phyloP scores from a whole-genome alignment of 2,113 vertebrate species.

The Gavialis gangeticus region DNA sequence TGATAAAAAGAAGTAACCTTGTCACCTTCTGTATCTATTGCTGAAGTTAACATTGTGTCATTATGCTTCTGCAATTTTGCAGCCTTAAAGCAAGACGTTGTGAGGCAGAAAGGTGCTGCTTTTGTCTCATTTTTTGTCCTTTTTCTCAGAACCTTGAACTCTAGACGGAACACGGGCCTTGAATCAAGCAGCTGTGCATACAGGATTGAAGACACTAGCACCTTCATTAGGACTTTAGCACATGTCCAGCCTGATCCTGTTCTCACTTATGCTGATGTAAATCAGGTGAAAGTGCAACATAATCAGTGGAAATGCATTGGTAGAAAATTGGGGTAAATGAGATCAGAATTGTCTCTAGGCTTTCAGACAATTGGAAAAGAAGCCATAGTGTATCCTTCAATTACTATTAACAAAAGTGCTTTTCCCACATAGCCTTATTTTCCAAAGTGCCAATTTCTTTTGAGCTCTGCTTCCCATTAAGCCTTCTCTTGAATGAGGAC shows the following conservation, averaged over 20 bases:
- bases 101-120: conserved; percentile 41
- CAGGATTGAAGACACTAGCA: conserved; percentile 19
- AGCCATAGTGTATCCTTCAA: conserved; percentile 59
- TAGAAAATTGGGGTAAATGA: conserved; percentile 38
- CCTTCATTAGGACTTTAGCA: conserved; percentile 14
- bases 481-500: conserved; percentile 62
- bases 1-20: conserved; percentile 63
- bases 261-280: background rate
- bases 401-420: conserved; percentile 69
- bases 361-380: conserved; percentile 68
- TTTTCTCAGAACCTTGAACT: conserved; percentile 47
- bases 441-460: conserved; percentile 68
- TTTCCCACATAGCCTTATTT: conserved; percentile 54
- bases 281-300: conserved; percentile 22
- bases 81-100: background rate
- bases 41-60: conserved; percentile 47
- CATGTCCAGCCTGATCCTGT: background rate
- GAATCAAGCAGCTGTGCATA: conserved; percentile 38
- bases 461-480: conserved; percentile 60
- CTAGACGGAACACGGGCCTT: conserved; percentile 11
- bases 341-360: conserved; percentile 51
- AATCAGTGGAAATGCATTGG: conserved; percentile 39
- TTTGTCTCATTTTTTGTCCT: conserved; percentile 55
- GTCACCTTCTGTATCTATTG: conserved; percentile 60
- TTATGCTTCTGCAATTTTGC: conserved; percentile 50